Evolutionary conservation across 2,888 invertebrate species (phyloP).

Genomic region (Allophyes oxyacanthae): DNA sequence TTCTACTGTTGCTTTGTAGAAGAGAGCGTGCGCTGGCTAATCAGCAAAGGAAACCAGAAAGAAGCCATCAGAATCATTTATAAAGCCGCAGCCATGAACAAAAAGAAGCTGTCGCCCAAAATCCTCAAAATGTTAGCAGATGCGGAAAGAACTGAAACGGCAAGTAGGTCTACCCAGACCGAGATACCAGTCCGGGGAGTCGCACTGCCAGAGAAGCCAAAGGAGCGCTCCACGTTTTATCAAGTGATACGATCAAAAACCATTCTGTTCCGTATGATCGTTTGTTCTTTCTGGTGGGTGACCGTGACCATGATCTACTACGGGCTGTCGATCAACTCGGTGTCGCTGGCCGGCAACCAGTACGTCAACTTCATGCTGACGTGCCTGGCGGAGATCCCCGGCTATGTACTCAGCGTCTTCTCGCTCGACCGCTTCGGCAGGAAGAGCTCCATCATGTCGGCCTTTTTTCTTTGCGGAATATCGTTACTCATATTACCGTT

Average conservation of each 20-base stretch:
- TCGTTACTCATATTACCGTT: constrained; percentile 24
- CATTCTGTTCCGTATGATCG: constrained; percentile 31
- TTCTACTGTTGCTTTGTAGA: constrained; percentile 90
- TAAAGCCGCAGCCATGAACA: constrained; percentile 81
- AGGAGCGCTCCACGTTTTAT: neutral
- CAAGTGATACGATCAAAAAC: constrained; percentile 36
- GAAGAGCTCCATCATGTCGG: constrained; percentile 40
- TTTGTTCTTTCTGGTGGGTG: constrained; percentile 87
- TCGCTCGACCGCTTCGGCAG: constrained; percentile 49
- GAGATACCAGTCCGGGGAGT: neutral
- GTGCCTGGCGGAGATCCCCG: constrained; percentile 89
- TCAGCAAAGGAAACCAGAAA: constrained; percentile 89
- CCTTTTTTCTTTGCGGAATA: constrained; percentile 31
- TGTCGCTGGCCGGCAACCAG: constrained; percentile 91
- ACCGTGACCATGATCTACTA: constrained; percentile 93
- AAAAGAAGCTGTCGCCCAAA: constrained; percentile 73
- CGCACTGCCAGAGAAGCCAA: too few relatives aligned
- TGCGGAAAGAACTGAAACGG: constrained; percentile 42
- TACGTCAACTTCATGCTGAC: constrained; percentile 92
- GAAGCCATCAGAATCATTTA: constrained; percentile 84
- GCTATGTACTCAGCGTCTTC: constrained; percentile 67
- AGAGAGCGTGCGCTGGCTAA: constrained; percentile 92
- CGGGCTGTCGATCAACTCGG: constrained; percentile 92
- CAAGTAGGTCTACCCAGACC: neutral
- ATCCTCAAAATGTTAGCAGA: constrained; percentile 64